phyloP scores from a whole-genome alignment of 2,888 invertebrate genomes.

The Calameuta idolon region DNA sequence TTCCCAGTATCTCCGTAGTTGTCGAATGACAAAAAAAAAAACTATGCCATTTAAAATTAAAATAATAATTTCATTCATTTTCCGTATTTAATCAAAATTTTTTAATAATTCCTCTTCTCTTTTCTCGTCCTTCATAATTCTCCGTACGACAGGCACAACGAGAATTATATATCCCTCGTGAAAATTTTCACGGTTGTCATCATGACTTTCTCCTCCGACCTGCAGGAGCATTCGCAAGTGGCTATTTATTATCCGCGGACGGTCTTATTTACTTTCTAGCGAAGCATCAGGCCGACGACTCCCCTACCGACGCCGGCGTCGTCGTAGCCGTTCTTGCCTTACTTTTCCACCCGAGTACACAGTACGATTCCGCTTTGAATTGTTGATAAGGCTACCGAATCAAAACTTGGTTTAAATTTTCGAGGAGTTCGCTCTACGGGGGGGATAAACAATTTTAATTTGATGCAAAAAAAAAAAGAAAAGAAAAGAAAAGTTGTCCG shows the following conservation, averaged over 20 bases:
- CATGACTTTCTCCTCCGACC: not conserved
- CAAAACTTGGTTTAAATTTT: not conserved
- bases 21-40: not conserved
- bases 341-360: not conserved
- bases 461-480: not conserved
- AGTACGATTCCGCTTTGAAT: not conserved
- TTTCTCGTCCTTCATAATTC: not conserved
- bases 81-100: too few species aligned
- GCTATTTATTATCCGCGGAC: not conserved
- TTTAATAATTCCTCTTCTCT: not conserved
- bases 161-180: not conserved
- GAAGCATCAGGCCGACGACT: not conserved
- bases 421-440: too few species aligned
- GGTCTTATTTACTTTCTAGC: not conserved
- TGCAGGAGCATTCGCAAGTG: not conserved
- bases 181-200: not conserved
- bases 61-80: not conserved
- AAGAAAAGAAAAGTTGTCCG: not conserved
- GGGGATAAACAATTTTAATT: not conserved
- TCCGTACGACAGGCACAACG: too few species aligned
- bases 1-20: too few species aligned
- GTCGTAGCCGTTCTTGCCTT: not conserved
- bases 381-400: not conserved
- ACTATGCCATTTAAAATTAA: not conserved
- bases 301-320: not conserved